phyloP scores from a whole-genome alignment of 1,140 invertebrate species.

The Drosophila sturtevanti region DNA sequence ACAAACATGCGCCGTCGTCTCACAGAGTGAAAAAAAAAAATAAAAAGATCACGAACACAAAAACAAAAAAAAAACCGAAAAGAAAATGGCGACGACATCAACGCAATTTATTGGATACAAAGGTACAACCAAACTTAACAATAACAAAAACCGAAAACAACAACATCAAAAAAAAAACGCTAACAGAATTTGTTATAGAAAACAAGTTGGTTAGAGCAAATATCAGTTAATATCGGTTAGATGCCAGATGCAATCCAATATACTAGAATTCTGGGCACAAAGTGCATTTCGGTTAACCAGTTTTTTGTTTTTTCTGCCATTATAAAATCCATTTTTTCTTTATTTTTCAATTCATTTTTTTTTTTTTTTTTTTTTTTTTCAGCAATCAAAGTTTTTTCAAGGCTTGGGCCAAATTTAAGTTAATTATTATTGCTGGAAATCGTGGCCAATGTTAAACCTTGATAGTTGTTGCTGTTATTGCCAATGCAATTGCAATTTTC shows the following conservation, averaged over 20 bases:
- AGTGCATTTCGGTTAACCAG: constrained; percentile 75
- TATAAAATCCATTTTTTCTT: not conserved
- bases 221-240: constrained; percentile 68
- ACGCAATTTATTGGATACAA: constrained; percentile 74
- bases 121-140: constrained; percentile 43
- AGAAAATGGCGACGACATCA: constrained; percentile 41
- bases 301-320: constrained; percentile 37
- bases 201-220: constrained; percentile 63
- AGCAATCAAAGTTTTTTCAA: constrained; percentile 20
- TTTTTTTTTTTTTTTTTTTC: constrained; percentile 4
- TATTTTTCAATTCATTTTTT: constrained; percentile 19
- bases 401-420: constrained; percentile 48
- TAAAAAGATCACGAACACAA: constrained; percentile 30
- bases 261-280: constrained; percentile 51
- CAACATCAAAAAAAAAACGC: constrained; percentile 48
- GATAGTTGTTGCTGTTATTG: constrained; percentile 25
- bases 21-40: constrained; percentile 17
- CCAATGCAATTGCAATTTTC: constrained; percentile 36
- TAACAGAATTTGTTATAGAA: constrained; percentile 47
- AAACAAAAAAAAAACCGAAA: constrained; percentile 23
- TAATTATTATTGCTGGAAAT: constrained; percentile 41
- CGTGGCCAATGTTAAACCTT: constrained; percentile 74
- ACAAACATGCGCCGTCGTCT: constrained; percentile 26
- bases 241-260: constrained; percentile 25
- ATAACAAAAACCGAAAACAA: constrained; percentile 34